Base-by-base conservation (phyloP, 2,888 invertebrate genomes). In the Dastarcus helophoroides region DNA sequence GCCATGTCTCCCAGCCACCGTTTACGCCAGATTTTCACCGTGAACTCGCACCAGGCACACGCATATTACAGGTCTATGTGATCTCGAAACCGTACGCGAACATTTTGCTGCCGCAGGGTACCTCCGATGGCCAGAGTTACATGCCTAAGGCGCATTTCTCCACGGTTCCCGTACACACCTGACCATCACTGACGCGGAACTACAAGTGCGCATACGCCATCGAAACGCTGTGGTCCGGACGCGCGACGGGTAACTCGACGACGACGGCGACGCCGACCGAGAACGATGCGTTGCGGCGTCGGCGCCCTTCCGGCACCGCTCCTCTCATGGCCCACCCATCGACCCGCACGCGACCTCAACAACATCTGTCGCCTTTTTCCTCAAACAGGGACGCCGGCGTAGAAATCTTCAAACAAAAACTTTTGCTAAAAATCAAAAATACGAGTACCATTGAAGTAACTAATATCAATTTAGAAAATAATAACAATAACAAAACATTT, bases 1-100 rank as follows among this genome's bases (percentile, higher is more conserved):
- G 68, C 67, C 68, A 67, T 67, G 59, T 62, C 66, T 64, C 65
- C 64, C 64, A 64, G 66, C 69, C 66, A 63, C 67, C 65, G 64
- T 63, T 68, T 67, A 65, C 69, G 69, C 69, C 69, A 68, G 67
- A 68, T 67, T 67, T 65, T 69, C 69, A 69, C 68, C 66, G 66
- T 64, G 67, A 67, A 64, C 62, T 60, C 56, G 60, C 61, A 56
- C 59, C 44, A 41, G 46, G 47, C 46, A 40, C 57, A 54, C 54
- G 60, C 64, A 63, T 62, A 53, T 62, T 68, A 65, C 64, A 63
- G 64, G 65, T 68, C 65, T 67, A 66, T 65, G 66, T 68, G 53
- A 68, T 67, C 60, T 68, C 68, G 65, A 62, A 66, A 63, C 65
- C 68, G 67, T 63, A 67, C 64, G 63, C 67, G 67, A 60, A 64